Base-by-base conservation (phyloP, 2,888 invertebrate species). In the Plagodis pulveraria region DNA sequence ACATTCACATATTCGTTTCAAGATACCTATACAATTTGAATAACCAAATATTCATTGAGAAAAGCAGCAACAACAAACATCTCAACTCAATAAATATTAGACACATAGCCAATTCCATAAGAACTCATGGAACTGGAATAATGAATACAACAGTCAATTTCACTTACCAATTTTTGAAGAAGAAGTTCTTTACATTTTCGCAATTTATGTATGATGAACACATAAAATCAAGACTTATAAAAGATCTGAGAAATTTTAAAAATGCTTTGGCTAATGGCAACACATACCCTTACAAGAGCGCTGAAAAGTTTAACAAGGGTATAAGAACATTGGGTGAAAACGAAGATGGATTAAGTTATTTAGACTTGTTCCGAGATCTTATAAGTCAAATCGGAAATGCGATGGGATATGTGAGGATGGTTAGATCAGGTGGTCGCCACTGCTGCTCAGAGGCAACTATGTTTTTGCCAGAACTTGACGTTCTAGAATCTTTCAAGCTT, bases 161-260 rank as follows among this genome's bases (percentile, higher is more conserved):
- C 73, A 97, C 97, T 0, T 98, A 98, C 87, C 99, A 99, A 87
- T 99, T 98, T 87, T 91, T 99, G 67, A 95, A 97, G 69, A 96
- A 97, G 72, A 98, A 99, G 84, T 96, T 99, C 76, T 97, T 96
- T 73, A 96, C 96, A 0, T 98, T 99, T 83, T 99, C 99, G 0
- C 99, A 99, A 85, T 99, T 99, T 83, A 95, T 99, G 86, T 99
- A 97, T 80, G 99, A 99, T 81, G 99, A 99, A 85, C 98, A 98
- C 77, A 98, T 99, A 50, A 99, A 99, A 85, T 98, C 99, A 0
- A 94, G 98, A 57, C 93, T 99, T 4, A 94, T 98, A 67, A 98
- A 98, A 86, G 99, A 99, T 83, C 93, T 97, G 63, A 94, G 97
- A 69, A 95, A 94, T 78, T 97, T 98, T 77, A 94, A 95, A 75